These are phyloP conservation scores for Apteryx owenii DNA, from an alignment of 2,113 vertebrate species.

Conservation along the genomic window DNA sequence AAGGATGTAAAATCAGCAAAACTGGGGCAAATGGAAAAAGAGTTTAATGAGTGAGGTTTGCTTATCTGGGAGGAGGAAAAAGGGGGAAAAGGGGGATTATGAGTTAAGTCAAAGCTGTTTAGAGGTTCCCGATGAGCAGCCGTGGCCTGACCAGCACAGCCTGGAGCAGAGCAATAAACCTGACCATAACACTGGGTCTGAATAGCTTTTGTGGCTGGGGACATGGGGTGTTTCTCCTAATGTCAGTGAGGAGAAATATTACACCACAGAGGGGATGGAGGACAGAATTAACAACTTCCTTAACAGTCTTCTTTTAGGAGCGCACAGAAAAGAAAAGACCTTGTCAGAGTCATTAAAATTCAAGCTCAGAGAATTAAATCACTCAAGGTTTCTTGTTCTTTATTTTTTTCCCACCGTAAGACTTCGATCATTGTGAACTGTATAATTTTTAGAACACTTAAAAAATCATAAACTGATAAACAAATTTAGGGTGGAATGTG, in stretches of 20 bases:
- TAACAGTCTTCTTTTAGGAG: neutral
- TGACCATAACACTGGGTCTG: neutral
- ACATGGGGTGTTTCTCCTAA: neutral
- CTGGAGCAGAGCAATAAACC: neutral
- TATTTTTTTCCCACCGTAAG: no score
- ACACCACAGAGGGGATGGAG: neutral
- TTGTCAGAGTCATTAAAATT: neutral
- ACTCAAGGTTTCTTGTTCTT: neutral
- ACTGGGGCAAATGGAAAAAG: neutral
- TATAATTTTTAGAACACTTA: no score
- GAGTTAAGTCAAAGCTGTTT: neutral
- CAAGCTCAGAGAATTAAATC: neutral
- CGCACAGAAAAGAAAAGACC: neutral
- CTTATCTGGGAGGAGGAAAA: neutral
- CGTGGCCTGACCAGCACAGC: neutral
- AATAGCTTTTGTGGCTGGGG: neutral
- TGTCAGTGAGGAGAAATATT: neutral
- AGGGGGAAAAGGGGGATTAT: fast-evolving
- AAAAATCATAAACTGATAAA: no score
- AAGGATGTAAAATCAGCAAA: neutral
- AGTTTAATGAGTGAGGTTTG: neutral
- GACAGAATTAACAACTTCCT: neutral
- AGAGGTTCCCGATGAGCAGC: neutral
- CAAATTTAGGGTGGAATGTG: no score
- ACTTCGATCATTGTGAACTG: no score